Percentiles rank a stretch among this genome's conserved stretches.
phyloP scores from a whole-genome alignment of 2,113 vertebrate genomes.

The Anguilla japonica region DNA sequence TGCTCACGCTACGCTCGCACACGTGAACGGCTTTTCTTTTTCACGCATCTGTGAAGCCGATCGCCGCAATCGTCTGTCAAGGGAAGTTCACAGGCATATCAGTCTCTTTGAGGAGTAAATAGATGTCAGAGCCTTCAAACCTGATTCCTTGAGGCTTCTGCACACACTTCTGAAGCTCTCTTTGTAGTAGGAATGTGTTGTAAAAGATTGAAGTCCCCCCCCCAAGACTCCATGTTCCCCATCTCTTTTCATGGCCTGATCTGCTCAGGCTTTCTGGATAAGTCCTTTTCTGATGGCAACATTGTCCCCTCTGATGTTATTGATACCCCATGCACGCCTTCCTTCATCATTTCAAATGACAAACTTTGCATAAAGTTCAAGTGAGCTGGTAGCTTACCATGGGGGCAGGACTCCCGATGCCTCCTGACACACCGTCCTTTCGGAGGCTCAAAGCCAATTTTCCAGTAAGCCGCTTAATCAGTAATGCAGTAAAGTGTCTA shows the following conservation, averaged over 20 bases:
- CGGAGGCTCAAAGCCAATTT: background rate
- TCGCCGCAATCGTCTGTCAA: background rate
- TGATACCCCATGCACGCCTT: background rate
- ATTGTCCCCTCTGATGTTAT: background rate
- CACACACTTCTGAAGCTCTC: background rate
- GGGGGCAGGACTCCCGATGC: background rate
- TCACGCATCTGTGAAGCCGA: background rate
- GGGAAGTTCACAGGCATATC: background rate
- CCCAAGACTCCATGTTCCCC: background rate
- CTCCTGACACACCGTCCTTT: background rate
- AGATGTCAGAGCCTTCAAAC: background rate
- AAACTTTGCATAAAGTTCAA: constrained; percentile 41
- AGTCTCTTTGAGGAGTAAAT: background rate
- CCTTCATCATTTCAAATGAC: constrained; percentile 39
- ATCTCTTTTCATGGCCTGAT: background rate
- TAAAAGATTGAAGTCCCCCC: background rate
- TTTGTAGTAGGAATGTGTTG: background rate
- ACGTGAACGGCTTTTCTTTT: background rate
- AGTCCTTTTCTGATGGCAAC: background rate
- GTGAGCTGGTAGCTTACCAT: constrained; percentile 26
- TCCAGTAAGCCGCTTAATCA: background rate
- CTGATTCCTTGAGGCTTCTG: background rate
- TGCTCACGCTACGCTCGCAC: background rate
- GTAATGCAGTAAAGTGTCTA: background rate
- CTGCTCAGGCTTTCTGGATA: background rate